These are phyloP conservation scores for Aphis craccivora DNA, from an alignment of 1,140 invertebrate genomes.

Conservation along the genomic window DNA sequence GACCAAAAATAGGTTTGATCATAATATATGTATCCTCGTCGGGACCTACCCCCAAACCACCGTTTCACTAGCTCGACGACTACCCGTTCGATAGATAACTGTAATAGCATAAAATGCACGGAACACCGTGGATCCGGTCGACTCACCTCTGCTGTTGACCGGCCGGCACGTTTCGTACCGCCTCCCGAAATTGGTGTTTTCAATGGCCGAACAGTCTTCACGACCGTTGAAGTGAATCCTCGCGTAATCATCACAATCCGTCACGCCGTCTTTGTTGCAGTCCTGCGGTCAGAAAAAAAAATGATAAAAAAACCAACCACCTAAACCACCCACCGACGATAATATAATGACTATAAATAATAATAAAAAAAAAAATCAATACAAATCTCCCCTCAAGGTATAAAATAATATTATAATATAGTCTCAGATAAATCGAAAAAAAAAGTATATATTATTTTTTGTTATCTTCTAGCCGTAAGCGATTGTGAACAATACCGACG, in stretches of 20 bases:
- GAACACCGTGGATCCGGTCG: not conserved
- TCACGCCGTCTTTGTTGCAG: conserved; percentile 70
- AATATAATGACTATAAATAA: not conserved
- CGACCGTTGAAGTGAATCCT: conserved; percentile 71
- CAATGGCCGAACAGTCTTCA: conserved; percentile 64
- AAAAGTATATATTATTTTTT: too few species aligned
- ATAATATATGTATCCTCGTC: not conserved
- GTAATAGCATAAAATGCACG: not conserved
- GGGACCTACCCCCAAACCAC: not conserved
- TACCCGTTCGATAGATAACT: not conserved
- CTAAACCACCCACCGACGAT: too few species aligned
- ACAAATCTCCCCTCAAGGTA: not conserved
- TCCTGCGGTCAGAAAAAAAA: conserved; percentile 64
- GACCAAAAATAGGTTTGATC: not conserved
- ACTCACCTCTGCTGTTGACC: not conserved
- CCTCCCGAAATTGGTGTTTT: conserved; percentile 61
- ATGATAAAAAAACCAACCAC: not conserved
- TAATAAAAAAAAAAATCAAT: not conserved
- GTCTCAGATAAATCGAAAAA: too few species aligned
- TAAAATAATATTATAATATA: not conserved
- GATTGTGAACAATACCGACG: too few species aligned
- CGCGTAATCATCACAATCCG: conserved; percentile 72
- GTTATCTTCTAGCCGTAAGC: too few species aligned
- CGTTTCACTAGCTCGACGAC: too few species aligned
- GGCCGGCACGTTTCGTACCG: conserved; percentile 61